Evolutionary conservation across 2,797 vertebrate genomes (phyloP).

Genomic region (Myotis myotis): DNA sequence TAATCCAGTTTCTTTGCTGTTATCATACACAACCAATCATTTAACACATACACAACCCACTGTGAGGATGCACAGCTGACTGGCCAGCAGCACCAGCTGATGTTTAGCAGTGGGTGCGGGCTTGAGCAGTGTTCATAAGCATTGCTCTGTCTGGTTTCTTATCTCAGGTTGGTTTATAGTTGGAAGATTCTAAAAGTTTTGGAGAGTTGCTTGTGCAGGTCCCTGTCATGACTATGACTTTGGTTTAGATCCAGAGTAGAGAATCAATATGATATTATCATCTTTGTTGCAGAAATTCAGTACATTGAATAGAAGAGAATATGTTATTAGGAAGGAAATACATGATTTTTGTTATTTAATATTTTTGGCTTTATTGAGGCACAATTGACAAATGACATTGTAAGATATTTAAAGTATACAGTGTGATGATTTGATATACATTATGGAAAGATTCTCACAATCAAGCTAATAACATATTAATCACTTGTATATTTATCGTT

Average conservation of each 20-base stretch:
- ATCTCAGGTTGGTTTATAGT: neutral
- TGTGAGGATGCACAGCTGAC: neutral
- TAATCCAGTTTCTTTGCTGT: neutral
- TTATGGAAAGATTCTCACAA: neutral
- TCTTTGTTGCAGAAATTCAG: neutral
- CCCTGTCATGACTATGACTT: neutral
- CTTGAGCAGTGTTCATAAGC: neutral
- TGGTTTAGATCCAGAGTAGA: neutral
- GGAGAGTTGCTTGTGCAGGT: neutral
- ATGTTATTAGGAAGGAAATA: neutral
- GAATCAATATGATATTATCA: neutral
- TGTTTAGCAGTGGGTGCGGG: neutral
- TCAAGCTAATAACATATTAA: neutral
- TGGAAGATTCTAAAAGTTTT: neutral
- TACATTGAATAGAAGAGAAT: slow-evolving; percentile 18
- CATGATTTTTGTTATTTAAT: neutral
- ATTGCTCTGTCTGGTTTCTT: neutral
- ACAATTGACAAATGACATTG: neutral
- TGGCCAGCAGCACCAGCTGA: neutral
- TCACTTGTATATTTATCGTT: neutral
- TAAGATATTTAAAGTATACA: neutral
- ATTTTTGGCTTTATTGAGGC: neutral
- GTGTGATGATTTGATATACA: neutral
- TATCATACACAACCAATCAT: neutral
- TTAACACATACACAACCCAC: neutral